These are phyloP conservation scores for Danio jaintianensis DNA, from an alignment of 2,797 vertebrate genomes.

Conservation along the genomic window DNA sequence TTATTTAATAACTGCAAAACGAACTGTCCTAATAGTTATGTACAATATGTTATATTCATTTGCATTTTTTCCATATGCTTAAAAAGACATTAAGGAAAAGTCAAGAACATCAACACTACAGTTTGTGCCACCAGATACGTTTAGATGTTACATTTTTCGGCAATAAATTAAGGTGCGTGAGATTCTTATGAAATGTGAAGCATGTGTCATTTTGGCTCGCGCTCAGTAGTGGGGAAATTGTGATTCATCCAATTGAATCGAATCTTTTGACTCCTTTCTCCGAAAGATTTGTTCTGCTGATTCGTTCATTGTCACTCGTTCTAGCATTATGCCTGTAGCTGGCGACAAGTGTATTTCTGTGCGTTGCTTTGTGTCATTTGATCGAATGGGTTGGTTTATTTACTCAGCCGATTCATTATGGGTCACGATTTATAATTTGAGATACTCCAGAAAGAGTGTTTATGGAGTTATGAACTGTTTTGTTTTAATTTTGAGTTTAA, in stretches of 20 bases:
- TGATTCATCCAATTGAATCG: neutral
- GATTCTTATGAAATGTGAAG: conserved; percentile 19
- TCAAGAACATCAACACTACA: neutral
- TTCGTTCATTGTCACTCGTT: neutral
- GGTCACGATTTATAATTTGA: too few relatives aligned
- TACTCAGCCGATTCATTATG: neutral
- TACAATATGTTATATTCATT: neutral
- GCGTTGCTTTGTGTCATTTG: neutral
- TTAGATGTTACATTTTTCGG: neutral
- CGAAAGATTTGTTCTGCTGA: neutral
- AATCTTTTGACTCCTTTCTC: neutral
- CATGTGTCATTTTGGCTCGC: conserved; percentile 7
- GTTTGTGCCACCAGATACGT: neutral
- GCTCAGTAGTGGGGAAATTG: neutral
- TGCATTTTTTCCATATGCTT: neutral
- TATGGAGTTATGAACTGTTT: too few relatives aligned
- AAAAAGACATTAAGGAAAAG: neutral
- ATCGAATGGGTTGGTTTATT: neutral
- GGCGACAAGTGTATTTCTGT: neutral
- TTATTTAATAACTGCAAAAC: neutral
- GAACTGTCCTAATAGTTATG: neutral
- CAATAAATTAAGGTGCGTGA: neutral
- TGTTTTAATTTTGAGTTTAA: too few relatives aligned
- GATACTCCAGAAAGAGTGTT: too few relatives aligned
- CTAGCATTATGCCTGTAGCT: neutral